Evolutionary conservation across 2,113 vertebrate species (phyloP), one percentile per base, ranked within the genome.

Genomic region (Anser brachyrhynchus): DNA sequence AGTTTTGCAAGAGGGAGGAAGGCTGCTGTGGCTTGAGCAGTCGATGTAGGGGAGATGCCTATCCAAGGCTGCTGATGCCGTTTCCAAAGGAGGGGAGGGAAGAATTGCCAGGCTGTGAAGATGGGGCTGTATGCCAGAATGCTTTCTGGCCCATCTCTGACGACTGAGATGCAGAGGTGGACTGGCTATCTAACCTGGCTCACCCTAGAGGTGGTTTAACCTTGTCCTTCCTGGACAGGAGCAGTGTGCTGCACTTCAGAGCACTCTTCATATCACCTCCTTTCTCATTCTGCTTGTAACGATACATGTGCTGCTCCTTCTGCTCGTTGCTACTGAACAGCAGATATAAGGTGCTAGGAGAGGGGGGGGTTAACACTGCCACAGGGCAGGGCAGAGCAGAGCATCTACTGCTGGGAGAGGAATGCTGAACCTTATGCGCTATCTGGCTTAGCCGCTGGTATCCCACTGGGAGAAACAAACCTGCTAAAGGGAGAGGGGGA

Each of bases 221-320:
- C n/a, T 73, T 3, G 0, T 81, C 21, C 52, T 78, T 81, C 44
- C 39, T 64, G 21, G 3, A 70, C 25, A 43, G 85, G 35, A 57
- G 20, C 1, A 0, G 15, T 4, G 26, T 22, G 70, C 0, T 0
- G 26, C 41, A 20, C 19, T 92, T 39, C 15, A 46, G 43, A 73
- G 59, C 49, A 20, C 55, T 84, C 37, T 55, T 70, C 61, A 37
- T 18, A 2, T 44, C 7, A 1, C 11, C 15, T 19, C 33, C 8
- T 37, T 87, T 67, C 80, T 51, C 2, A 2, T 75, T 18, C 46
- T 69, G 21, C 55, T 18, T 26, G 13, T 46, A 37, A 62, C 43
- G 23, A 7, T 49, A 19, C 65, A 3, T 0, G 18, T 37, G 21
- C 43, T 77, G 66, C 61, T 54, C 39, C 25, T 57, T 25, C n/a